A percentile compares a stretch with the other conserved stretches of the same genome.
These are phyloP conservation scores for Poeciliopsis paucimaculata DNA, from an alignment of 2,797 vertebrate genomes.

Conservation along the genomic window DNA sequence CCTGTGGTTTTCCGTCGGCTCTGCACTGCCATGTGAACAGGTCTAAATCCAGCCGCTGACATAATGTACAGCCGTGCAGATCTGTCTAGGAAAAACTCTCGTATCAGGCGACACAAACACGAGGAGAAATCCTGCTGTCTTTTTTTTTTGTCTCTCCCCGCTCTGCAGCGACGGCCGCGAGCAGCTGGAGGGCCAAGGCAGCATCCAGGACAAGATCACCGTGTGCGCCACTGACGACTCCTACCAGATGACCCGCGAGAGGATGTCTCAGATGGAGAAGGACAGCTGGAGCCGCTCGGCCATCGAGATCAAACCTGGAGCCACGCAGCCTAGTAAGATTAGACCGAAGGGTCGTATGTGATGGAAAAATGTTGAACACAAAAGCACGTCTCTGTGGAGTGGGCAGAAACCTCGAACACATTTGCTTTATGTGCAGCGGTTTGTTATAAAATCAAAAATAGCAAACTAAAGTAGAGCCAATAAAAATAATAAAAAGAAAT, in stretches of 20 bases:
- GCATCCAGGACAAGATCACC: constrained; percentile 88
- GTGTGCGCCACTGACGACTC: constrained; percentile 87
- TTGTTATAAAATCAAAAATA: constrained; percentile 38
- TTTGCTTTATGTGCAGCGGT: constrained; percentile 25
- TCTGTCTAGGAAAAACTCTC: constrained; percentile 36
- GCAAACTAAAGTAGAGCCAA: constrained; percentile 27
- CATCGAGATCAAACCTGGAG: constrained; percentile 82
- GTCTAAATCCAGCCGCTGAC: constrained; percentile 65
- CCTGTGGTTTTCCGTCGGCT: constrained; percentile 46
- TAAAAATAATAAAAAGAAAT: constrained; percentile 24
- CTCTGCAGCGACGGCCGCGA: constrained; percentile 78
- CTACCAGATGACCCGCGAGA: constrained; percentile 82
- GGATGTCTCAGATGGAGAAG: constrained; percentile 82
- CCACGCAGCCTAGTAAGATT: constrained; percentile 79
- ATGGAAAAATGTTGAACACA: constrained; percentile 12
- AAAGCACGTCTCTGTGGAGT: constrained; percentile 13
- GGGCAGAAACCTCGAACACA: constrained; percentile 31
- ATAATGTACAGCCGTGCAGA: constrained; percentile 53
- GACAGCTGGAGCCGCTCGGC: constrained; percentile 83
- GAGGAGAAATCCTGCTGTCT: constrained; percentile 12
- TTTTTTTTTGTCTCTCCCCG: constrained; percentile 27
- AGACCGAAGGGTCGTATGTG: constrained; percentile 3
- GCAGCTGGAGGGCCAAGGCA: constrained; percentile 85
- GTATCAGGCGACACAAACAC: constrained; percentile 16
- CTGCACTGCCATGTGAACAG: constrained; percentile 54